Evolutionary conservation across 1,140 invertebrate species (phyloP), one percentile per base, ranked within the genome.

Genomic region (Apolygus lucorum): DNA sequence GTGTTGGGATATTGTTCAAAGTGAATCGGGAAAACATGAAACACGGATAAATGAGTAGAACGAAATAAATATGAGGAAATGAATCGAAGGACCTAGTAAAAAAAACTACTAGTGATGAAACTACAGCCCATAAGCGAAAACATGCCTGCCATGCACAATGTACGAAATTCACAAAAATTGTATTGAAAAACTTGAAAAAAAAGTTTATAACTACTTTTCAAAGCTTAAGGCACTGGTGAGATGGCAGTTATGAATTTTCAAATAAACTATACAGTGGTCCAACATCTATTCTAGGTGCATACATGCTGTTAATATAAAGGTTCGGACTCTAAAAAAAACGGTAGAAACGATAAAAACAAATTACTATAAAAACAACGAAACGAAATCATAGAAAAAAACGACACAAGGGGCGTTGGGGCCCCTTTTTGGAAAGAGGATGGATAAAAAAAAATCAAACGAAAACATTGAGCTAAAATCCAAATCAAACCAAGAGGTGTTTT

Each of bases 211-310:
- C 70, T 71, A 71, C 68, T 70, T 68, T 71, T 74, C 74, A 74
- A 74, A 74, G 74, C 74, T 74, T 74, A 74, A 74, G 74, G 71
- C 68, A 74, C 74, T 74, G 73, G 69, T 74, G 74, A 74, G 74
- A 74, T 74, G 74, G 74, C 72, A 69, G 71, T 69, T 70, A 67
- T 73, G 63, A 68, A 65, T 67, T 69, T 73, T 67, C 62, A 73
- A 68, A 68, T 71, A 59, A 67, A 71, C 68, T 68, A 71, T 64
- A 65, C 68, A 73, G 68, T 71, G 68, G 67, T 72, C 68, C 69
- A 71, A 71, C 68, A 73, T 62, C 70, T 71, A 68, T 68, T 28
- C 72, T 72, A 72, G 70, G 71, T 74, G 71, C 73, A 72, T 63
- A 69, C 71, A 72, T 72, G 71, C 71, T 59, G 59, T 72, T n/a